These are phyloP conservation scores for Cliona cf. orientalis DNA, from an alignment of 37 sponge, comb jelly and placozoan genomes.

Conservation along the genomic window DNA sequence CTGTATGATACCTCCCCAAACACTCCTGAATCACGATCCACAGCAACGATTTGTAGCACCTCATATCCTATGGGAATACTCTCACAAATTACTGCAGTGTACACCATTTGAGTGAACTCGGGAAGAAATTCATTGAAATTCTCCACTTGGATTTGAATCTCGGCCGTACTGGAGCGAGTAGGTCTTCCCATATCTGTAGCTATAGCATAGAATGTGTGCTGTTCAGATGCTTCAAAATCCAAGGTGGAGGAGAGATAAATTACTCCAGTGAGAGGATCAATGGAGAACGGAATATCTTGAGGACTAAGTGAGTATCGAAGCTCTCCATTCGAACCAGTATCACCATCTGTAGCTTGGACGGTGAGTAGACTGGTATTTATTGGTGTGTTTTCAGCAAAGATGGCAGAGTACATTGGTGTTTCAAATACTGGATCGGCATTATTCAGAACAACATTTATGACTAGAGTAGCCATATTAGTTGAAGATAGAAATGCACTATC, in stretches of 20 bases:
- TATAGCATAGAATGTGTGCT: conserved; percentile 16
- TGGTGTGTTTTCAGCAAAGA: conserved; percentile 22
- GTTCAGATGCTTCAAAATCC: conserved; percentile 38
- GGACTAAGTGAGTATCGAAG: conserved; percentile 24
- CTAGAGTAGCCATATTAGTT: conserved; percentile 19
- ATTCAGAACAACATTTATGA: conserved; percentile 29
- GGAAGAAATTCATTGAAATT: conserved; percentile 54
- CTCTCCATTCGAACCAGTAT: conserved; percentile 31
- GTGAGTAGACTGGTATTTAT: conserved; percentile 2
- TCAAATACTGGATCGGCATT: conserved; percentile 49
- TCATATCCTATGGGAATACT: conserved; percentile 34
- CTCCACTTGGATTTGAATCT: conserved; percentile 1
- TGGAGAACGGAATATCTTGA: conserved; percentile 11
- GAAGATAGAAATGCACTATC: neutral
- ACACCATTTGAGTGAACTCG: neutral
- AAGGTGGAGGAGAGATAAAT: conserved; percentile 5
- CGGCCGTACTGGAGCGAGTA: neutral
- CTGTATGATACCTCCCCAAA: conserved; percentile 49
- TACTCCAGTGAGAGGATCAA: conserved; percentile 31
- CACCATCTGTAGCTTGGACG: conserved; percentile 56
- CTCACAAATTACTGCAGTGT: conserved; percentile 49
- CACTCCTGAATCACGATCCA: conserved; percentile 48
- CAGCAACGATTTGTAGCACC: conserved; percentile 24
- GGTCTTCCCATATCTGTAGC: conserved; percentile 43
- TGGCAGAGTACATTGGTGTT: conserved; percentile 5